Evolutionary conservation across 2,888 invertebrate species (phyloP), one percentile per base, ranked within the genome.

Genomic region (Liposcelis brunnea): DNA sequence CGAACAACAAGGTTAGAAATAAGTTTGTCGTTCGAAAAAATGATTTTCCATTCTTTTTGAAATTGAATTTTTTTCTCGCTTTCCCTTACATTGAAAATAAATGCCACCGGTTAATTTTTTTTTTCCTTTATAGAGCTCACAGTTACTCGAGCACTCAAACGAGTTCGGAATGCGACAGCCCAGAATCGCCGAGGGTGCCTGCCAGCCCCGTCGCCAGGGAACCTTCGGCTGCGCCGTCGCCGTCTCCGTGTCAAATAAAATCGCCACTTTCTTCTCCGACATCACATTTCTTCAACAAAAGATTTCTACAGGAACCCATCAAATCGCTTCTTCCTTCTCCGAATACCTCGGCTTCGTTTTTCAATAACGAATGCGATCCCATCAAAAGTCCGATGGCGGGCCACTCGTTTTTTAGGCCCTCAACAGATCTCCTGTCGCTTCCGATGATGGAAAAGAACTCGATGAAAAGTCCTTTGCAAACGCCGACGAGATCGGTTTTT

Each of bases 41-140:
- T n/a, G n/a, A n/a, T n/a, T n/a, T n/a, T n/a, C n/a, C n/a, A n/a
- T n/a, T n/a, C n/a, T n/a, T n/a, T n/a, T n/a, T n/a, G n/a, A n/a
- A n/a, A n/a, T n/a, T n/a, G n/a, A n/a, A n/a, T n/a, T n/a, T n/a
- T n/a, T n/a, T n/a, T n/a, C n/a, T n/a, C n/a, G n/a, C n/a, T n/a
- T n/a, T n/a, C n/a, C n/a, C n/a, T n/a, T n/a, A n/a, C n/a, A n/a
- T n/a, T n/a, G n/a, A n/a, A n/a, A n/a, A n/a, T n/a, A n/a, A n/a
- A n/a, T n/a, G n/a, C n/a, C n/a, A n/a, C n/a, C 8, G 4, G 8
- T 26, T 8, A 8, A 26, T 26, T 6, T 6, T 26, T 26, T 26
- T 26, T 26, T 26, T 26, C 8, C 14, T 45, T 45, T 46, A 16
- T 42, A 50, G 50, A 38, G 49, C 50, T 8, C 45, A 50, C 45